These are phyloP conservation scores for Lithophane socia DNA, from an alignment of 2,888 invertebrate genomes.

Conservation along the genomic window DNA sequence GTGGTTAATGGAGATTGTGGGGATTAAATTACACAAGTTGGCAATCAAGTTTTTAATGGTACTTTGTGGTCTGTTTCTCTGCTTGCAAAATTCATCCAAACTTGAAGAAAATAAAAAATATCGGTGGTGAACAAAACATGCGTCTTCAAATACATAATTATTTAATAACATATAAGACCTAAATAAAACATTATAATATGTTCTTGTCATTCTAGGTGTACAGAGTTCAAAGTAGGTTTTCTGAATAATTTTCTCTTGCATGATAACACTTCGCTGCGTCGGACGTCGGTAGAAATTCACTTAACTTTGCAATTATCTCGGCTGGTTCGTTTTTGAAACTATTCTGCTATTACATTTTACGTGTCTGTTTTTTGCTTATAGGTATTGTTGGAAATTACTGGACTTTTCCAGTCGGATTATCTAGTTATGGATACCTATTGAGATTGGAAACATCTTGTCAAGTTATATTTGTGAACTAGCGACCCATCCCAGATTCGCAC, in stretches of 20 bases:
- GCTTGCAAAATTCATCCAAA: too few species aligned
- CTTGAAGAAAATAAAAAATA: too few species aligned
- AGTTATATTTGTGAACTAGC: neutral
- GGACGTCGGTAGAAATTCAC: constrained; percentile 53
- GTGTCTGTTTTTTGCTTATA: constrained; percentile 8
- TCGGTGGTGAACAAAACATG: too few species aligned
- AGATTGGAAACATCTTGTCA: neutral
- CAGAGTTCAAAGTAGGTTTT: constrained; percentile 11
- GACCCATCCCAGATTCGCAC: neutral
- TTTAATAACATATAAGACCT: too few species aligned
- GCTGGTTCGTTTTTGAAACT: constrained; percentile 40
- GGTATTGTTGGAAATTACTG: constrained; percentile 5
- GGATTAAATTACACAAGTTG: too few species aligned
- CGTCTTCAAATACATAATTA: too few species aligned
- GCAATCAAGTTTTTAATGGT: too few species aligned
- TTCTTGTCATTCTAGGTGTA: too few species aligned
- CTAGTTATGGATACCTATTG: neutral
- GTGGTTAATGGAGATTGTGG: too few species aligned
- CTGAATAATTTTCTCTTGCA: constrained; percentile 20
- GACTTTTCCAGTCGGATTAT: constrained; percentile 1
- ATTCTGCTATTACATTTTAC: constrained; percentile 40
- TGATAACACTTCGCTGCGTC: constrained; percentile 6
- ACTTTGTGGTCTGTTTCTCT: too few species aligned
- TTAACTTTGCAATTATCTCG: constrained; percentile 58
- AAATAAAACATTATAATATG: too few species aligned